Conservation (phyloP, 2,888 invertebrate genomes). For the Dinocampus coccinellae region DNA sequence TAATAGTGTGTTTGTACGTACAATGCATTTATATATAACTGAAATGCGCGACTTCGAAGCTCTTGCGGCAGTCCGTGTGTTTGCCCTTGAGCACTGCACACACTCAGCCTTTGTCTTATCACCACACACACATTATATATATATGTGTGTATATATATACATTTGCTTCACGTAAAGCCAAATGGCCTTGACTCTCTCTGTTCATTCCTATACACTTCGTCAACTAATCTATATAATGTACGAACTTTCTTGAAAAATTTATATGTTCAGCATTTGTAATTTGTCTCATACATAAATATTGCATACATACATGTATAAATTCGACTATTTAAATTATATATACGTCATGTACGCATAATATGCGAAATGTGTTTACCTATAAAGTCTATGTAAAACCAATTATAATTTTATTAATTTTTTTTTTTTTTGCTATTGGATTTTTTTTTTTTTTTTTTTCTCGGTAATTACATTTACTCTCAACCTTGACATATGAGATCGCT, state of each 20-base stretch:
- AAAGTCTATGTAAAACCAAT: neutral
- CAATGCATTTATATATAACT: too few species aligned
- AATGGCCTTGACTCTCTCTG: constrained; percentile 63
- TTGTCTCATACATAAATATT: too few species aligned
- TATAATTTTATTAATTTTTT: neutral
- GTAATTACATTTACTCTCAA: neutral
- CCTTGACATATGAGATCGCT: constrained; percentile 1
- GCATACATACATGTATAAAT: too few species aligned
- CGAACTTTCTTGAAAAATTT: constrained; percentile 61
- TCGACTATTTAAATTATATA: too few species aligned
- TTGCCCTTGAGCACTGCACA: constrained; percentile 60
- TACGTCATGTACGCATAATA: constrained; percentile 17
- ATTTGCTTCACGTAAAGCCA: constrained; percentile 50
- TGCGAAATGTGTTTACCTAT: constrained; percentile 8
- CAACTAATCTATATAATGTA: constrained; percentile 47
- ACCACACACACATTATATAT: constrained; percentile 15
- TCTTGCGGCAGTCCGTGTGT: neutral
- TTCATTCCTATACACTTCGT: constrained; percentile 8
- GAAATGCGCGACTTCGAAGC: neutral
- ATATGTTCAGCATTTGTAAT: constrained; percentile 11
- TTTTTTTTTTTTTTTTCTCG: neutral
- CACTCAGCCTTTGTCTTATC: constrained; percentile 66
- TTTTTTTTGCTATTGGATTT: neutral
- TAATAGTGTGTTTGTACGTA: neutral
- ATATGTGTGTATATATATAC: constrained; percentile 15